A percentile compares a stretch with the other conserved stretches of the same genome.
Conservation (phyloP, 2,113 vertebrate species). For the Chloropsis hardwickii region DNA sequence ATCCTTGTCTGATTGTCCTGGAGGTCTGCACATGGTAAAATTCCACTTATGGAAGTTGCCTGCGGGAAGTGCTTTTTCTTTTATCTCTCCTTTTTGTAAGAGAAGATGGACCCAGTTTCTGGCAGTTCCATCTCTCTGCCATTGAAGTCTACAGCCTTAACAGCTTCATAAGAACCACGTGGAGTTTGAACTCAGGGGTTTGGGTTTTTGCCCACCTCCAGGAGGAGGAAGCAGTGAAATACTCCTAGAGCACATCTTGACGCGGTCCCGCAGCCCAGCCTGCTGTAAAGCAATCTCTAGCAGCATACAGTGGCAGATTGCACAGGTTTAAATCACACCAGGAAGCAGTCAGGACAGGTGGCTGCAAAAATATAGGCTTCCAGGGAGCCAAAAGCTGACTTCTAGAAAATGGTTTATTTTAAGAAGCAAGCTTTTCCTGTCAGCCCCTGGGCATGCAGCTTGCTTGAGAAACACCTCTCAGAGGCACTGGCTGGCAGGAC, state of each 20-base stretch:
- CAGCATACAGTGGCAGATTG: not conserved
- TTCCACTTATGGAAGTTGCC: not conserved
- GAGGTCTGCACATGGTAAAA: not conserved
- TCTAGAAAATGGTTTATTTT: slow-evolving; percentile 6
- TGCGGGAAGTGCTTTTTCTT: not conserved
- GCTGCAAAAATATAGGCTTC: slow-evolving; percentile 3
- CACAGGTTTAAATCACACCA: slow-evolving; percentile 41
- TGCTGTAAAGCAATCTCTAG: not conserved
- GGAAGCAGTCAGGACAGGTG: slow-evolving; percentile 32
- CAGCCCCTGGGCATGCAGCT: not conserved
- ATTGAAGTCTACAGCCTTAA: not conserved
- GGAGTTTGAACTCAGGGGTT: not conserved
- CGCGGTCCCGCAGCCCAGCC: not conserved
- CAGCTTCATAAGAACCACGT: not conserved
- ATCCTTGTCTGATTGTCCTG: not conserved
- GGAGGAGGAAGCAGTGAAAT: not conserved
- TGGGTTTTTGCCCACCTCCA: not conserved
- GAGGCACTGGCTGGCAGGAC: not conserved
- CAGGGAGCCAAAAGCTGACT: slow-evolving; percentile 1
- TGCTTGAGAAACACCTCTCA: not conserved
- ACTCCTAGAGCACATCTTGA: not conserved
- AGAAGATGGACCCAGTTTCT: not conserved
- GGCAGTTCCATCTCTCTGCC: not conserved
- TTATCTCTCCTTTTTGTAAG: not conserved
- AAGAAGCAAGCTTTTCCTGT: not conserved